Base-by-base conservation (phyloP, 2,113 vertebrate species). In the Hoplias malabaricus region DNA sequence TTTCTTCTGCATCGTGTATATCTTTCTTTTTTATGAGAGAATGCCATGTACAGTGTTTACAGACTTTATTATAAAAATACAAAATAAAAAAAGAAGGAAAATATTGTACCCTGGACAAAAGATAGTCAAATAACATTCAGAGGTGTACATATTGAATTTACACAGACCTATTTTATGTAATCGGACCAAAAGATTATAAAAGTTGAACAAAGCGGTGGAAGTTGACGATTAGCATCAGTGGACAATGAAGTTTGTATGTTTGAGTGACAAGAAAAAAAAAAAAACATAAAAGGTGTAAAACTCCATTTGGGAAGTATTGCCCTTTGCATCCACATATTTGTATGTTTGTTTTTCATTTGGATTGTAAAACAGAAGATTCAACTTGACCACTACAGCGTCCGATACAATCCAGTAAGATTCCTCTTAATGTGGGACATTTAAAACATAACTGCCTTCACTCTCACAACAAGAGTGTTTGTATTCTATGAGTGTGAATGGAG, bases 131-230 rank as follows among this genome's bases (percentile, higher is more conserved):
- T 50, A 65, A 0, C 54, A 61, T 75, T 78, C 71, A 69, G 48
- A 31, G 82, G 76, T 83, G 82, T 86, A 83, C 59, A 82, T 80
- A 80, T 33, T 73, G 71, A 78, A 53, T 62, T 57, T 36, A 83
- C 40, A 70, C 38, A 65, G 10, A 10, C 78, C 77, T 82, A 73
- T 86, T 85, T 77, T 82, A 73, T 84, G 78, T 81, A 84, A 82
- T 77, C 81, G 86, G 91, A 90, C 90, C 89, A 92, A 90, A 90
- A 54, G 53, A 80, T 88, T 84, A 69, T 34, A 65, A n/a, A n/a
- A 85, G 78, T 62, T 75, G 69, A 75, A 82, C 23, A 36, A 53
- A 77, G 59, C 21, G 14, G 19, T 77, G 31, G 67, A 69, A 3
- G 29, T 66, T 71, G 29, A 76, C 23, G 36, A 25, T 48, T 46